Conservation (phyloP, 2,113 vertebrate genomes). For the Marmota monax region DNA sequence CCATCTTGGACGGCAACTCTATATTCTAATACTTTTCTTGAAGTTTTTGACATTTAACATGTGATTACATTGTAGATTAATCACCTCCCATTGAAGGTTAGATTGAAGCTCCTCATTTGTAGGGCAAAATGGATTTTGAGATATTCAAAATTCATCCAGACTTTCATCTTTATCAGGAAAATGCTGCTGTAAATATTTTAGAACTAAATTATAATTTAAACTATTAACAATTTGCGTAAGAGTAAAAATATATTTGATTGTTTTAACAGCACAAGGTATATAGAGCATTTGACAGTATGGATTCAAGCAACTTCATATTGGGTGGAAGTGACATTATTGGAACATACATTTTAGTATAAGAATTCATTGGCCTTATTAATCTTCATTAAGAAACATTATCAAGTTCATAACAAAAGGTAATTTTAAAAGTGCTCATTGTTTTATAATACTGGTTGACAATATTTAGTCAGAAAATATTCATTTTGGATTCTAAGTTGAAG, state of each 20-base stretch:
- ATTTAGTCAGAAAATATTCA: not conserved
- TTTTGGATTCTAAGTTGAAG: not conserved
- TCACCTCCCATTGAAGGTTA: not conserved
- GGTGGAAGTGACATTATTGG: not conserved
- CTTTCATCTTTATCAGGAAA: not conserved
- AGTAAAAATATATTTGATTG: not conserved
- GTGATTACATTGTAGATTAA: not conserved
- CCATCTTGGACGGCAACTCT: not conserved
- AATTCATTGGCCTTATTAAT: not conserved
- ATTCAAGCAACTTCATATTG: not conserved
- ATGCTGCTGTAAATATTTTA: not conserved
- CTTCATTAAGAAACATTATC: not conserved
- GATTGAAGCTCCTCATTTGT: not conserved
- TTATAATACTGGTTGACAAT: not conserved
- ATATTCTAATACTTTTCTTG: not conserved
- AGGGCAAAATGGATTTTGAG: not conserved
- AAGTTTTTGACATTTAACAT: slow-evolving; percentile 51
- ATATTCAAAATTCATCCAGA: not conserved
- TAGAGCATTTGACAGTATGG: not conserved
- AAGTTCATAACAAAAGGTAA: not conserved
- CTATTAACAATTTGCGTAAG: not conserved
- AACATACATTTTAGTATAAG: not conserved
- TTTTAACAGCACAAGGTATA: not conserved
- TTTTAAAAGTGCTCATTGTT: not conserved
- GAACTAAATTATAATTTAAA: not conserved